Evolutionary conservation across 2,888 invertebrate species (phyloP).

Genomic region (Machimus atricapillus): DNA sequence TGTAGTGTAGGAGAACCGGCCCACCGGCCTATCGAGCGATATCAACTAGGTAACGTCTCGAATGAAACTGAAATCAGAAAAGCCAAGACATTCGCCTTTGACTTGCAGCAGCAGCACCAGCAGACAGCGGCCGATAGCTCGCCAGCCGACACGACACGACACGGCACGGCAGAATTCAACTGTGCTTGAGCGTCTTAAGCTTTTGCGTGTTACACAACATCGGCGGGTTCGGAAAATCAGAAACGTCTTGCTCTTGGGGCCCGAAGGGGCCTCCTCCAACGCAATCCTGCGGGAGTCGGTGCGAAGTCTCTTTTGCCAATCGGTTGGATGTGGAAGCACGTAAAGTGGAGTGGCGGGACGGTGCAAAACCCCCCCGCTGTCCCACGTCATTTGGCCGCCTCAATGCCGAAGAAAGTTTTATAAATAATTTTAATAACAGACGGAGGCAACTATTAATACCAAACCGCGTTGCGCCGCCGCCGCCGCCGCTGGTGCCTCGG

Average conservation of each 20-base stretch:
- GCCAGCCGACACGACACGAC: background rate
- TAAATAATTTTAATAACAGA: slow-evolving; percentile 13
- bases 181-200: background rate
- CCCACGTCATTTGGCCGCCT: background rate
- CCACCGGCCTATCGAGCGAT: background rate
- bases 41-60: slow-evolving; percentile 18
- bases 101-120: background rate
- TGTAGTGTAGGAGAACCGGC: background rate
- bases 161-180: background rate
- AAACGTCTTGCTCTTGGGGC: background rate
- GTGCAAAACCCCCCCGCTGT: background rate
- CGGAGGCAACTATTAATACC: slow-evolving; percentile 13
- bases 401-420: slow-evolving; percentile 11
- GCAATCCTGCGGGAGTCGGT: background rate
- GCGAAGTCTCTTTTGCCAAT: background rate
- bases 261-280: background rate
- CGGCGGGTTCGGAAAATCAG: background rate
- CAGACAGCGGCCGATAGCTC: background rate
- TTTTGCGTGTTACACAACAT: slow-evolving; percentile 1
- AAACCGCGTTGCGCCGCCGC: background rate
- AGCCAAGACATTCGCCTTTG: slow-evolving; percentile 23
- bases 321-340: background rate
- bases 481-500: background rate
- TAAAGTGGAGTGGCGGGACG: background rate
- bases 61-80: slow-evolving; percentile 36